Evolutionary conservation across 92 coral and sea anemone genomes (phyloP).

Genomic region (Siderastrea radians): DNA sequence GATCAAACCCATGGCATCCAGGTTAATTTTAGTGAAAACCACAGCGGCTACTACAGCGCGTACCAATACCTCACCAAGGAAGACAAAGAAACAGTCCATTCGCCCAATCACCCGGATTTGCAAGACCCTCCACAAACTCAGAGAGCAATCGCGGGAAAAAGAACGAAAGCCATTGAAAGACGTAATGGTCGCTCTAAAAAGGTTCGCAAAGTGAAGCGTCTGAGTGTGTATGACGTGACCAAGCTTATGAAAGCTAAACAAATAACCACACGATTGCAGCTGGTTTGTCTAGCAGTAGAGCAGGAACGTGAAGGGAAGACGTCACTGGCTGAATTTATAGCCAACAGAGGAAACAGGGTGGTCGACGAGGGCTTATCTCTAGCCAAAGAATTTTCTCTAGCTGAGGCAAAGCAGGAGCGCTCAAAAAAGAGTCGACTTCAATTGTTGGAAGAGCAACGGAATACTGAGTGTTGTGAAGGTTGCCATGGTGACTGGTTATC

Average conservation of each 20-base stretch:
- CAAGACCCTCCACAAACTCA: not conserved
- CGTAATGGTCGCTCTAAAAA: conserved; percentile 1
- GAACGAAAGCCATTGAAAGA: conserved; percentile 2
- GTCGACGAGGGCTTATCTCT: conserved; percentile 55
- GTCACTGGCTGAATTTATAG: conserved; percentile 58
- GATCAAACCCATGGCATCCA: not conserved
- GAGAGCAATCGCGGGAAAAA: not conserved
- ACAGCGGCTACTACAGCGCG: not conserved
- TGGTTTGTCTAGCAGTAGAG: conserved; percentile 56
- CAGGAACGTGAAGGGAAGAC: conserved; percentile 64
- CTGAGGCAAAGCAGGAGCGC: conserved; percentile 16
- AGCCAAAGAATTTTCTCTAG: conserved; percentile 52
- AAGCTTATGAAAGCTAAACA: conserved; percentile 30
- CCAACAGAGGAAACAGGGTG: conserved; percentile 54
- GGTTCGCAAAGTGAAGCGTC: not conserved
- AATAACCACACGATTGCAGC: conserved; percentile 33
- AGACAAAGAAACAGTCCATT: not conserved
- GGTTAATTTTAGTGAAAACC: not conserved
- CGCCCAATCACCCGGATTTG: not conserved
- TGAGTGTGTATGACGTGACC: conserved; percentile 48
- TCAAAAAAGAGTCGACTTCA: conserved; percentile 28
- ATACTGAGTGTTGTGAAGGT: conserved; percentile 25
- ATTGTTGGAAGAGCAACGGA: conserved; percentile 8
- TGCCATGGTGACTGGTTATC: conserved; percentile 53
- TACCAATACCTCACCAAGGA: conserved; percentile 8